Evolutionary conservation across 1,140 invertebrate species (phyloP), one percentile per base, ranked within the genome.

Genomic region (Coelopa frigida): DNA sequence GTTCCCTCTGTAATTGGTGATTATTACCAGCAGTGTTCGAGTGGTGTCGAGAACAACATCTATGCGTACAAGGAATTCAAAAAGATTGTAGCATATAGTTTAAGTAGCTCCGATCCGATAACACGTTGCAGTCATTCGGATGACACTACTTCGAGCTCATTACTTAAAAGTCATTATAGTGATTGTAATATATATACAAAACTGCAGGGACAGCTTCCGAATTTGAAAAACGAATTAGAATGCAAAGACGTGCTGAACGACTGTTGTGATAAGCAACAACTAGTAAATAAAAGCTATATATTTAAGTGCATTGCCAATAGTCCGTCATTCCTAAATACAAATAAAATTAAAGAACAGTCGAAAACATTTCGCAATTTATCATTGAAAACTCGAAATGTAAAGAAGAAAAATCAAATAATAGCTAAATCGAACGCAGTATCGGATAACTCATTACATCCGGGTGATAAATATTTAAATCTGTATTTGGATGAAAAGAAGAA

Each of bases 261-360:
- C 36, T 52, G 55, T 36, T 55, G 52, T 31, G 61, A 67, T 27
- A 67, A 67, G 20, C 64, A 68, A 46, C 64, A 68, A 41, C 40
- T 68, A 46, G 64, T 68, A 14, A 61, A 68, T 45, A 62, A 68
- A 42, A 65, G 61, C 1, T 68, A 68, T 46, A 68, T 68, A 49
- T 68, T 68, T 53, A 68, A 68, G 59, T 68, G 63, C 55, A 65
- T 68, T 17, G 64, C 64, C 21, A 68, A 68, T 38, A 68, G 64
- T 55, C 61, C 64, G 5, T 68, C 64, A 48, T 68, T 68, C 47
- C 51, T 68, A 44, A 65, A 62, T 45, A 60, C 61, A 47, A 68
- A 68, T 47, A 68, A 68, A 57, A 65, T 68, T 54, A 68, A 68
- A 53, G 64, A 68, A 45, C 64, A 68, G 51, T 65, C 64, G n/a